These are phyloP conservation scores for Garrulus glandarius DNA, from an alignment of 2,797 vertebrate species.

Conservation along the genomic window DNA sequence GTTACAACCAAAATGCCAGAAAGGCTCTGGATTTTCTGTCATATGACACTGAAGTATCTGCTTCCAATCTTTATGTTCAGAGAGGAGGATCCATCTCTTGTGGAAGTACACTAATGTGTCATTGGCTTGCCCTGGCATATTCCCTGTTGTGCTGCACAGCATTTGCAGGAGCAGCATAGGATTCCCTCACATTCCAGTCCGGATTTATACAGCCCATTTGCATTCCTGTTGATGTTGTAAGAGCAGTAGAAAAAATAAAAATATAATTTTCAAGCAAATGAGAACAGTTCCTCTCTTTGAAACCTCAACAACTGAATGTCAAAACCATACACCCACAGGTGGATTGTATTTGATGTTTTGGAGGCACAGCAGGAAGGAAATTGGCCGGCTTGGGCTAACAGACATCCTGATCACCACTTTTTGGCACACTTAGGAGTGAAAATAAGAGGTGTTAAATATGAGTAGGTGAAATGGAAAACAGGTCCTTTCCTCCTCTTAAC, in stretches of 20 bases:
- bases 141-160: background rate
- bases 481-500: background rate
- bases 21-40: background rate
- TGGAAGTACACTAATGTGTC: background rate
- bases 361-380: slow-evolving; percentile 40
- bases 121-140: background rate
- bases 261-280: background rate
- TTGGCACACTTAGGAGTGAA: background rate
- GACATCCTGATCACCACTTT: background rate
- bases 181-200: background rate
- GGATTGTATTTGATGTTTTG: background rate
- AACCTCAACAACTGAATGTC: background rate
- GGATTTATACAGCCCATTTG: background rate
- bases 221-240: background rate
- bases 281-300: background rate
- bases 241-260: background rate
- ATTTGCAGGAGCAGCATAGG: background rate
- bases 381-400: background rate
- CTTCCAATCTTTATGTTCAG: background rate
- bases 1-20: background rate
- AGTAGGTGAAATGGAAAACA: background rate
- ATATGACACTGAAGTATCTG: background rate
- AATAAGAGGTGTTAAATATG: background rate
- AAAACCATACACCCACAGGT: background rate
- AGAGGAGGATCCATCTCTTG: background rate